These are phyloP conservation scores for Paracanthobrama guichenoti DNA, from an alignment of 2,113 vertebrate species.

Conservation along the genomic window DNA sequence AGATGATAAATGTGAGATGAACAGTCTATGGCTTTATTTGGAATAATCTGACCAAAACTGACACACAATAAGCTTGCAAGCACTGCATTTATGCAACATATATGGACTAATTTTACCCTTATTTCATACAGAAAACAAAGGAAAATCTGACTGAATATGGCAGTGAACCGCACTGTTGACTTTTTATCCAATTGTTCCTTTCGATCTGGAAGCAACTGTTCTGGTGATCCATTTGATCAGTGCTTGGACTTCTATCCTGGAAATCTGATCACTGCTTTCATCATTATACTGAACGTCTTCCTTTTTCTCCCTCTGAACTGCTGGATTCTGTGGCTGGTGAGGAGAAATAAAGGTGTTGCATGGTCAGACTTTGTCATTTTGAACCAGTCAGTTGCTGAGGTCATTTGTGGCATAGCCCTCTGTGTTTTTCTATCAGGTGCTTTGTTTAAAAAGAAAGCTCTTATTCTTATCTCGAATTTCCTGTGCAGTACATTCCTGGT, in stretches of 20 bases:
- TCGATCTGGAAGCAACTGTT: background rate
- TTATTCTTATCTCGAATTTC: background rate
- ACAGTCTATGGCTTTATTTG: background rate
- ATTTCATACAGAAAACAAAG: background rate
- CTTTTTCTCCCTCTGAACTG: background rate
- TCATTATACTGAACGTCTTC: background rate
- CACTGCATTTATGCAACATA: background rate
- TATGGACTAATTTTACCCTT: background rate
- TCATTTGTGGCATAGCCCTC: background rate
- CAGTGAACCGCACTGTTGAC: background rate
- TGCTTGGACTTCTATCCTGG: constrained; percentile 21
- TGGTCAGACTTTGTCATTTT: constrained; percentile 8
- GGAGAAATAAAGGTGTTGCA: background rate
- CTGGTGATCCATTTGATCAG: constrained; percentile 1
- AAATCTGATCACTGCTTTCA: background rate
- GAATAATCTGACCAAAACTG: background rate
- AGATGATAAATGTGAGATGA: background rate
- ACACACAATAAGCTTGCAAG: background rate
- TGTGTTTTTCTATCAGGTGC: background rate
- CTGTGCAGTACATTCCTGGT: constrained; percentile 11
- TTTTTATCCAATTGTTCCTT: background rate
- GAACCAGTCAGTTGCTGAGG: background rate
- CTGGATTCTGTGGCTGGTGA: constrained; percentile 27
- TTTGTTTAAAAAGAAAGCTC: background rate
- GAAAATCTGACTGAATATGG: background rate